Base-by-base conservation (phyloP, 2,113 vertebrate species). In the Nothocercus nigrocapillus region DNA sequence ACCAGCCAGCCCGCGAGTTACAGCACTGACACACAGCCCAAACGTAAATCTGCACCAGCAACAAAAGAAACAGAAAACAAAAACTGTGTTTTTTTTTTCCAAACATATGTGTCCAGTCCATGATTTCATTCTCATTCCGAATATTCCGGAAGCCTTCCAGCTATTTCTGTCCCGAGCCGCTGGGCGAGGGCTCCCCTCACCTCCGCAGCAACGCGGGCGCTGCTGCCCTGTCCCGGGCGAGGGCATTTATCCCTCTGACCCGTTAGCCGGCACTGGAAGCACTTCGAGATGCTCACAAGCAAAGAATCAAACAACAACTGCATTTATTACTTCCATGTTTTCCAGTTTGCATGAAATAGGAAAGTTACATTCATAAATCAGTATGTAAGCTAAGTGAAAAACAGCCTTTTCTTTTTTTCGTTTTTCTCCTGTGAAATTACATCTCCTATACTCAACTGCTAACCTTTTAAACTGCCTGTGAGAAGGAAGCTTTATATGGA, bases 391-490 rank as follows among this genome's bases (percentile, higher is more conserved):
- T 8, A 88, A 68, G 30, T 14, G 36, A 77, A 75, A 36, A 51
- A 89, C 8, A 56, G 59, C 5, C 9, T 74, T 30, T 76, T 56
- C 47, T 61, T 22, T 72, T 47, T 53, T 61, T 13, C 6, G 15
- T 62, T 87, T 83, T 82, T 44, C 10, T 82, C 59, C 63, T 68
- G 36, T 9, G 12, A 67, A 81, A 45, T 28, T 36, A 11, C 15
- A 45, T 13, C n/a, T 73, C 47, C 72, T 70, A 38, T 24, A 81
- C 24, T 85, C 58, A 62, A 4, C 18, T 30, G 61, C 47, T 0
- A 10, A 75, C 66, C 17, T 82, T 69, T 44, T 53, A 61, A 58
- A 61, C 4, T 59, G 9, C 18, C 32, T 0, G 3, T 0, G 0
- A 40, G 38, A 70, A 92, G 32, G 16, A 87, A 59, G 27, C 11